Percentiles rank a stretch among this genome's conserved stretches.
Conservation (phyloP, 2,113 vertebrate species). For the Mola mola region DNA sequence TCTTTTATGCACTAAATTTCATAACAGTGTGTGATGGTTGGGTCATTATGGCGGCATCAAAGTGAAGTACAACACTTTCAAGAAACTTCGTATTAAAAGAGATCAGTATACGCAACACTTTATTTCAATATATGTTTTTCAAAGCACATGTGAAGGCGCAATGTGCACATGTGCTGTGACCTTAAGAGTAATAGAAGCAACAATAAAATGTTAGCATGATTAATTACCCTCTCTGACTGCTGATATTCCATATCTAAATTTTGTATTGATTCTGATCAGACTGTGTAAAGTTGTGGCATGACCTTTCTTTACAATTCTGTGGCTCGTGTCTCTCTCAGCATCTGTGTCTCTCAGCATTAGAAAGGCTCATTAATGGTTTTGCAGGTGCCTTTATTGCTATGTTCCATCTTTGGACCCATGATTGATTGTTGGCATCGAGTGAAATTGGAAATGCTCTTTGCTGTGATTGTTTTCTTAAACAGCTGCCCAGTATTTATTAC, state of each 20-base stretch:
- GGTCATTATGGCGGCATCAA: constrained; percentile 56
- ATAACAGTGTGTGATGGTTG: constrained; percentile 43
- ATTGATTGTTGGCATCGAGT: constrained; percentile 75
- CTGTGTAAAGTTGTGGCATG: constrained; percentile 79
- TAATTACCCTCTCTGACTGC: constrained; percentile 75
- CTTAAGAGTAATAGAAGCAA: constrained; percentile 59
- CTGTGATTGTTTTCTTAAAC: constrained; percentile 78
- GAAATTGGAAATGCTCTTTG: constrained; percentile 73
- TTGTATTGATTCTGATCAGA: constrained; percentile 81
- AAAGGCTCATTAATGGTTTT: constrained; percentile 69
- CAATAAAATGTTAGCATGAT: constrained; percentile 79
- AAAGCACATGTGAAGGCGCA: constrained; percentile 23
- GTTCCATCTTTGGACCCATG: constrained; percentile 69
- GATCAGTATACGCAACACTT: constrained; percentile 2
- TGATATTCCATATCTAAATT: constrained; percentile 75
- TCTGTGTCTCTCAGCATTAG: constrained; percentile 67
- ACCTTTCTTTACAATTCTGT: constrained; percentile 74
- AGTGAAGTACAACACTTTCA: constrained; percentile 35
- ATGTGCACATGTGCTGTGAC: constrained; percentile 33
- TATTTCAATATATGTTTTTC: constrained; percentile 39
- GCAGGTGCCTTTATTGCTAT: constrained; percentile 71
- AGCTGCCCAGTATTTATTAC: constrained; percentile 65
- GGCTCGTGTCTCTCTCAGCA: constrained; percentile 49
- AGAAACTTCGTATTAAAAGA: constrained; percentile 16
- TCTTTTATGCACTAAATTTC: constrained; percentile 68